Evolutionary conservation across 2,797 vertebrate genomes (phyloP), one percentile per base, ranked within the genome.

Genomic region (Lithobates pipiens): DNA sequence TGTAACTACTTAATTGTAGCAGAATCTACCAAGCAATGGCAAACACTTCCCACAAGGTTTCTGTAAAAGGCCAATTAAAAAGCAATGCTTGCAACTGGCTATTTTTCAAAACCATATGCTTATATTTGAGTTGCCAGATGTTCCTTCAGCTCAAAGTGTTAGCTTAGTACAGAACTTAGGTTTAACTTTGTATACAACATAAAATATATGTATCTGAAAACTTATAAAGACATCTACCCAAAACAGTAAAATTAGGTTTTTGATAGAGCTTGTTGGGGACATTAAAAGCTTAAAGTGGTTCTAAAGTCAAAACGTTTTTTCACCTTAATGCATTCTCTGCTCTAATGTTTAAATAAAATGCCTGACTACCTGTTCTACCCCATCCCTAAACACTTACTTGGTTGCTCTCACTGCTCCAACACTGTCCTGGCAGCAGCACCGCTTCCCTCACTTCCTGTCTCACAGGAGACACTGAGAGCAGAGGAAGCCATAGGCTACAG

Each of bases 11-110:
- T 65, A 32, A 23, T 23, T 32, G 0, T 21, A 34, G 25, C 29
- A 29, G n/a, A 50, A 61, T 71, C 29, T 39, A 46, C 32, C 18
- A 29, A 32, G 65, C 42, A 65, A 78, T 72, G 15, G 54, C 54
- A 65, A 72, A 67, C 32, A 44, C 42, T 9, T 57, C 69, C 70
- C 39, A 57, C 70, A 85, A 80, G 70, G 71, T 68, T 80, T 29
- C 74, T 42, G 54, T 75, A 80, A 85, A 67, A 74, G 70, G 69
- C 57, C 77, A 80, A 85, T 85, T 85, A 85, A 85, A 80, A 85
- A 79, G 76, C 76, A 79, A 85, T 79, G 74, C 61, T 79, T 46
- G 25, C 46, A 78, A 71, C 68, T 65, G 27, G 25, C 36, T 57
- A 50, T 29, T 73, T 79, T 79, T 61, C 39, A 73, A 21, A 63